phyloP scores from a whole-genome alignment of 2,888 invertebrate genomes.

The Xestobium rufovillosum region DNA sequence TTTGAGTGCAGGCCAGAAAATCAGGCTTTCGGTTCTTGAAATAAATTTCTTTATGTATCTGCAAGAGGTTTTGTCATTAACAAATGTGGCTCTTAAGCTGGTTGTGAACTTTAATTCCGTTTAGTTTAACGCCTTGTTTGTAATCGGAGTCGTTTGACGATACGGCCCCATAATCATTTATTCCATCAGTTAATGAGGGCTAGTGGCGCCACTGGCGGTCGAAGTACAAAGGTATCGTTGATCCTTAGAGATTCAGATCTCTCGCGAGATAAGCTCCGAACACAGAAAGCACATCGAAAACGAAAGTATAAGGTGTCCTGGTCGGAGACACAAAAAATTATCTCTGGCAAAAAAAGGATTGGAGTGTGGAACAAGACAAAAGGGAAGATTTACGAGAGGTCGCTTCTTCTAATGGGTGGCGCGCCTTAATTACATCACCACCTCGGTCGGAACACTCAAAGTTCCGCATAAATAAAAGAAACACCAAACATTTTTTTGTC shows the following conservation, averaged over 20 bases:
- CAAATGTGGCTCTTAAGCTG: no score
- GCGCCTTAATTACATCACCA: constrained; percentile 44
- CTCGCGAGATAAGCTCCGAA: constrained; percentile 38
- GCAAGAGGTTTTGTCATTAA: no score
- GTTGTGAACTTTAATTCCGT: no score
- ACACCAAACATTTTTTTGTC: constrained; percentile 35
- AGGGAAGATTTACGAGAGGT: constrained; percentile 41
- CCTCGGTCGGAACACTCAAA: constrained; percentile 42
- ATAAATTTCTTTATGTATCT: no score
- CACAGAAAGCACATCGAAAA: constrained; percentile 41
- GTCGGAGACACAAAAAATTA: constrained; percentile 26
- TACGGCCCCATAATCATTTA: no score
- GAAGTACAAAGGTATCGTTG: constrained; percentile 40
- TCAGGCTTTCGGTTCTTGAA: no score
- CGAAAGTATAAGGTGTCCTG: constrained; percentile 36
- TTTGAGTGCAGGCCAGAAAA: no score
- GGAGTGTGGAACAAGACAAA: constrained; percentile 34
- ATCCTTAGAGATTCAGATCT: constrained; percentile 43
- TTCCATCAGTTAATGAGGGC: constrained; percentile 40
- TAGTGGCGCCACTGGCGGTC: constrained; percentile 42
- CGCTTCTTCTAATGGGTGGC: constrained; percentile 42
- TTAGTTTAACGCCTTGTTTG: no score
- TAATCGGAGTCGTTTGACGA: no score
- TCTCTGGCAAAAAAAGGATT: constrained; percentile 30
- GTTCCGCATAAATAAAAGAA: constrained; percentile 41